These are phyloP conservation scores for Pristis pectinata DNA, from an alignment of 2,797 vertebrate genomes.

Conservation along the genomic window DNA sequence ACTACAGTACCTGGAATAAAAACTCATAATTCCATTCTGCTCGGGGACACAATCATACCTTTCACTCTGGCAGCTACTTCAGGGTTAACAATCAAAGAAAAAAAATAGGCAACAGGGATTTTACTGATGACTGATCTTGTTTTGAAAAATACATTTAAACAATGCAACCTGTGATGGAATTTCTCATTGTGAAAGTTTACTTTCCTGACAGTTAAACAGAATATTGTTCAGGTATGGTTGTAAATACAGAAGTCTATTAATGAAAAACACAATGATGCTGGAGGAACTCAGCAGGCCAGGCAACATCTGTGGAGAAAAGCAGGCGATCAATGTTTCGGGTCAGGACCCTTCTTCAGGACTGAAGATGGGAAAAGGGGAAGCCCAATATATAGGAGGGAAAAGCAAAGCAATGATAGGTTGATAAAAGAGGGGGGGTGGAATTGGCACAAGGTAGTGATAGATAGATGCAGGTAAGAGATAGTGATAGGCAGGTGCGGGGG, in stretches of 20 bases:
- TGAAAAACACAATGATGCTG: no score
- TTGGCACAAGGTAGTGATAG: no score
- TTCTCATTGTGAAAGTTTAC: background rate
- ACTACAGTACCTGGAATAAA: background rate
- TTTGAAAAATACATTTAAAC: background rate
- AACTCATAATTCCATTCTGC: background rate
- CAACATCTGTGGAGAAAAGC: no score
- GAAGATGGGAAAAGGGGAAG: no score
- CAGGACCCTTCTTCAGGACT: no score
- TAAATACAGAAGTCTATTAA: background rate
- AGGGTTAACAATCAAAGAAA: background rate
- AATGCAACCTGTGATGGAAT: background rate
- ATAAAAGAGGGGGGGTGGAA: no score
- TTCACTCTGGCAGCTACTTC: background rate
- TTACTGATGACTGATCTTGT: background rate
- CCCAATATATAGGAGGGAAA: no score
- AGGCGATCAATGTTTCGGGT: no score
- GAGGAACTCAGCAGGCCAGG: no score
- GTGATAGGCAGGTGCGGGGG: no score
- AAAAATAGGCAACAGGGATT: background rate
- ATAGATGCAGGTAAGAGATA: no score
- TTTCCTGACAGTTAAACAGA: background rate
- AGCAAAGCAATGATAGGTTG: no score
- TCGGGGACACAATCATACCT: background rate
- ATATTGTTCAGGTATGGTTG: background rate